phyloP scores from a whole-genome alignment of 2,113 vertebrate genomes.

The Ciconia boyciana region DNA sequence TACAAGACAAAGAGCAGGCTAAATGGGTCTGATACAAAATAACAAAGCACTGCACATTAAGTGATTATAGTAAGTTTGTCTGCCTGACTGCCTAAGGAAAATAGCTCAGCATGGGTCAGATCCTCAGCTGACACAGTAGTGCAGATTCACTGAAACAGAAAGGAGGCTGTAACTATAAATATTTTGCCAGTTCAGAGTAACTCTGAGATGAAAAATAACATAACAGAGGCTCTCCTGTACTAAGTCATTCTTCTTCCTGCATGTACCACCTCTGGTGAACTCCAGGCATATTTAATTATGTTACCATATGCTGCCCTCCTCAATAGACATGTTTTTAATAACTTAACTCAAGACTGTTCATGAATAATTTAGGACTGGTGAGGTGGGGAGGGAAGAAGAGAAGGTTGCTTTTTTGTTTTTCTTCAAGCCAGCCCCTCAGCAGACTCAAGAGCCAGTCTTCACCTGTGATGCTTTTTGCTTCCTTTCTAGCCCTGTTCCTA shows the following conservation, averaged over 20 bases:
- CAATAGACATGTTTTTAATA: neutral
- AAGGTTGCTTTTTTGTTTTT: neutral
- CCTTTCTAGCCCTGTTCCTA: neutral
- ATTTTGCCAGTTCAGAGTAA: neutral
- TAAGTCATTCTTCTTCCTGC: neutral
- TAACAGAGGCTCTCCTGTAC: neutral
- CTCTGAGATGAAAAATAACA: neutral
- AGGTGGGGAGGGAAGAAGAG: neutral
- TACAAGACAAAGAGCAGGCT: neutral
- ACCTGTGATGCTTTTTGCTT: neutral
- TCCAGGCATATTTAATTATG: conserved; percentile 25
- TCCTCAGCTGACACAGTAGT: neutral
- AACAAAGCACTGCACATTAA: neutral
- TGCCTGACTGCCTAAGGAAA: neutral
- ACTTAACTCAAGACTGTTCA: neutral
- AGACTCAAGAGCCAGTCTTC: neutral
- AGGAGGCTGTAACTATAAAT: neutral
- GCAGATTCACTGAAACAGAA: neutral
- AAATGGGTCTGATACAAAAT: neutral
- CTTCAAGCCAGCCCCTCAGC: neutral
- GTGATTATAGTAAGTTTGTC: neutral
- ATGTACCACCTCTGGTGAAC: neutral
- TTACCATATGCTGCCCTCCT: conserved; percentile 2
- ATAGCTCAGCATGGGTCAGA: neutral
- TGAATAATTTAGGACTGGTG: conserved; percentile 21